Base-by-base conservation (phyloP, 2,797 vertebrate genomes). In the Poecilia picta region DNA sequence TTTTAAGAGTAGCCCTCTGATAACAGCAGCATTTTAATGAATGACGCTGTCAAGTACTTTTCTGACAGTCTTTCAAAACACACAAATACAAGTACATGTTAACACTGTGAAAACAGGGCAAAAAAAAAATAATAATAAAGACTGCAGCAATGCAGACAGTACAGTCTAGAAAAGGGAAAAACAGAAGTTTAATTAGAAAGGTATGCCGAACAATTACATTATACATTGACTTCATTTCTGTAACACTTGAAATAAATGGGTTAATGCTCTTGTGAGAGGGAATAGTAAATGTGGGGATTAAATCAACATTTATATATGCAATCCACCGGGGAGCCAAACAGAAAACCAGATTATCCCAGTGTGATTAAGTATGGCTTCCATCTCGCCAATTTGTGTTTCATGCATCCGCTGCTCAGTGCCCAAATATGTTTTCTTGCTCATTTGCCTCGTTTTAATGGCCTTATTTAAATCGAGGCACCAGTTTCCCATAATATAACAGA, bases 21-120 rank as follows among this genome's bases (percentile, higher is more conserved):
- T 71, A 83, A 55, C 76, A 36, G 57, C 1, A 20, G 72, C 86
- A 85, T 89, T 88, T 89, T 87, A 75, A 72, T 64, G 39, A 72
- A 59, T 76, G 71, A 55, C 12, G 47, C 49, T 28, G 74, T 59
- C 39, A 51, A 33, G 59, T 77, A 51, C 10, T 66, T 74, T 70
- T 55, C 73, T 71, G 73, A 81, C 51, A 68, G 36, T 47, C 4
- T 66, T 47, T 51, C 49, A 33, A 23, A 68, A 66, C 20, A 23
- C 49, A 45, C 59, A 47, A 15, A 31, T 41, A 45, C 53, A 59
- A 25, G 73, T 15, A 25, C 62, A 64, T 45, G 49, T 39, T 66
- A 15, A 51, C n/a, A 2, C 43, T 36, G 25, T 66, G 68, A 46
- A 25, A n/a, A 20, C 28, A 45, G 33, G 41, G 59, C 10, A n/a